Evolutionary conservation across 2,797 vertebrate genomes (phyloP).

Genomic region (Anniella stebbinsi): DNA sequence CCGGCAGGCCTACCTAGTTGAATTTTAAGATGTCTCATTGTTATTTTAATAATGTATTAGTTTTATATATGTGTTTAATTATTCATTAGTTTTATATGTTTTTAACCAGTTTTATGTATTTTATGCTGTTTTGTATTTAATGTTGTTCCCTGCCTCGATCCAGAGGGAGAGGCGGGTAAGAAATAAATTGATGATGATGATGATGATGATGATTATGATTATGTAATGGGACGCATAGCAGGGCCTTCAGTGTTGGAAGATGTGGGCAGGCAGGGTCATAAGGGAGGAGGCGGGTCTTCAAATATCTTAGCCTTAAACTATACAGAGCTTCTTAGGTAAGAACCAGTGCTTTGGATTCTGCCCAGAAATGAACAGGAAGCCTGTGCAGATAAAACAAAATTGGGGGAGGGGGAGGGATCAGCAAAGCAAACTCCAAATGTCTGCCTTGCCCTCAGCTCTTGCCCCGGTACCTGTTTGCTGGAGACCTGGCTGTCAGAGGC

Average conservation of each 20-base stretch:
- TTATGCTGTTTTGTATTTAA: no score
- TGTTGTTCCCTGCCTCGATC: no score
- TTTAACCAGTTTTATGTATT: no score
- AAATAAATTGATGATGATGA: no score
- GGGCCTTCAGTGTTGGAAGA: not conserved
- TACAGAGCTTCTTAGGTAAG: not conserved
- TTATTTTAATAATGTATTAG: no score
- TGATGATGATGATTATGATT: no score
- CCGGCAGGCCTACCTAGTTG: no score
- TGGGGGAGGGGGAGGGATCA: not conserved
- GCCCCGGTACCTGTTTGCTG: not conserved
- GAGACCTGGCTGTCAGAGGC: not conserved
- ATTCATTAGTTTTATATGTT: no score
- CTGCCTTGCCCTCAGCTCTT: not conserved
- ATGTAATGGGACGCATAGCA: not conserved
- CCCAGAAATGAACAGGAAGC: not conserved
- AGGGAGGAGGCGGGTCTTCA: not conserved
- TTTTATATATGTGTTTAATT: no score
- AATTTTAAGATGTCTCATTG: no score
- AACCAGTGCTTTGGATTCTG: not conserved
- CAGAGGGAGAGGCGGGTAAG: no score
- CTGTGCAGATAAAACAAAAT: not conserved
- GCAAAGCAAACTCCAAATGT: not conserved
- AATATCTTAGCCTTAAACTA: not conserved
- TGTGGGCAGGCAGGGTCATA: not conserved